Conservation (phyloP, 2,888 invertebrate genomes). For the Ormyrus pomaceus region DNA sequence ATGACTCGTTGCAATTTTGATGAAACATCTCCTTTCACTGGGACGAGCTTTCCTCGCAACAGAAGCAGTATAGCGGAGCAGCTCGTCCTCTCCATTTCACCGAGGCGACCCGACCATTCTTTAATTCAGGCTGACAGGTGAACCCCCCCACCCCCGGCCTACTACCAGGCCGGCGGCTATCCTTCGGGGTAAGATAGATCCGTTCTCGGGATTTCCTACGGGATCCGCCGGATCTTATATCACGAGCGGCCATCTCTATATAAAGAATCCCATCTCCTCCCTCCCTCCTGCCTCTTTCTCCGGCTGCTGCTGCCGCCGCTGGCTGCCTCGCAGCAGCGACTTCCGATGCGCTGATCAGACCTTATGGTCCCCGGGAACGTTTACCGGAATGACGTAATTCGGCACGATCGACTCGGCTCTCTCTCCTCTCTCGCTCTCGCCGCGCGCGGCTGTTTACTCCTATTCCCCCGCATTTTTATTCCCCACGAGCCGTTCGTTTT, state of each 20-base stretch:
- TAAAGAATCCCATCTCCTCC: constrained; percentile 62
- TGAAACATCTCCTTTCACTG: constrained; percentile 20
- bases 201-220: constrained; percentile 76
- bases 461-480: constrained; percentile 41
- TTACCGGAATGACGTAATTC: constrained; percentile 55
- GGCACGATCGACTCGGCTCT: constrained; percentile 54
- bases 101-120: constrained; percentile 75
- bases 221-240: constrained; percentile 75
- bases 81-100: constrained; percentile 55
- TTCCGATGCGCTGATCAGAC: constrained; percentile 60
- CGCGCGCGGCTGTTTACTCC: constrained; percentile 26
- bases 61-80: neutral
- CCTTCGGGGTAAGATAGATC: constrained; percentile 76
- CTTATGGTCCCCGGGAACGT: constrained; percentile 59
- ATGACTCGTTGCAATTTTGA: neutral
- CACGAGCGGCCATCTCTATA: constrained; percentile 74
- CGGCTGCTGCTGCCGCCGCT: neutral
- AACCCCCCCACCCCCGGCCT: constrained; percentile 68
- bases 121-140: constrained; percentile 80
- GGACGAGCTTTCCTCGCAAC: neutral
- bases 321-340: constrained; percentile 21
- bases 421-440: neutral
- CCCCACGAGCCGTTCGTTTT: constrained; percentile 18
- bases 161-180: constrained; percentile 66
- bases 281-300: constrained; percentile 35